Base-by-base conservation (phyloP, 2,113 vertebrate genomes). In the Acinonyx jubatus region DNA sequence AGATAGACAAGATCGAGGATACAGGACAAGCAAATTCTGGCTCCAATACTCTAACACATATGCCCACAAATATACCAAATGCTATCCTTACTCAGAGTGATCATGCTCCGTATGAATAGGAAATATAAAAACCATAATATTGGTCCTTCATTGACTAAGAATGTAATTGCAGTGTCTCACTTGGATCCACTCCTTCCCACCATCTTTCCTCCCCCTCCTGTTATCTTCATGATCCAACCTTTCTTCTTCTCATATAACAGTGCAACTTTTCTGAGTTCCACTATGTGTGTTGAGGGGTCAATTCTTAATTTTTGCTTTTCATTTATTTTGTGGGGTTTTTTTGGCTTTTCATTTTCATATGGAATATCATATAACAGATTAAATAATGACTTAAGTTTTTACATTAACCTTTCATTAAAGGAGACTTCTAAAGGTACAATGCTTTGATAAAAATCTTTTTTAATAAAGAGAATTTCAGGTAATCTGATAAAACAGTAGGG, bases 301-400 rank as follows among this genome's bases (percentile, higher is more conserved):
- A 66, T 14, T 66, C 29, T 66, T 66, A 66, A 66, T 66, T 66
- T 66, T 29, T 31, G 65, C 65, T 66, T 61, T 61, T 94, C 48
- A 92, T 41, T 95, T 94, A 45, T 45, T 45, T 45, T 45, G 45
- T 45, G 45, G 45, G 45, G 0, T 45, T 45, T 45, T 45, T 45
- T 45, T 45, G 8, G 45, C 29, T 79, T 85, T 68, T 94, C 48
- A 92, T 41, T 95, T 94, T 94, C 52, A 90, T 83, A 81, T 76
- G 27, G 25, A 93, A 78, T 94, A 92, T 50, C 36, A 65, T 68
- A 33, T 63, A 81, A 88, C 18, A 73, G 29, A 92, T 91, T 95
- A 97, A 97, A 94, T 61, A 79, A 97, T 95, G 50, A 95, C 36
- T 89, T 90, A 73, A 87, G n/a, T 63, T 92, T 97, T 96, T 83